Evolutionary conservation across 2,888 invertebrate genomes (phyloP), one percentile per base, ranked within the genome.

Genomic region (Drosophila peninsularis): DNA sequence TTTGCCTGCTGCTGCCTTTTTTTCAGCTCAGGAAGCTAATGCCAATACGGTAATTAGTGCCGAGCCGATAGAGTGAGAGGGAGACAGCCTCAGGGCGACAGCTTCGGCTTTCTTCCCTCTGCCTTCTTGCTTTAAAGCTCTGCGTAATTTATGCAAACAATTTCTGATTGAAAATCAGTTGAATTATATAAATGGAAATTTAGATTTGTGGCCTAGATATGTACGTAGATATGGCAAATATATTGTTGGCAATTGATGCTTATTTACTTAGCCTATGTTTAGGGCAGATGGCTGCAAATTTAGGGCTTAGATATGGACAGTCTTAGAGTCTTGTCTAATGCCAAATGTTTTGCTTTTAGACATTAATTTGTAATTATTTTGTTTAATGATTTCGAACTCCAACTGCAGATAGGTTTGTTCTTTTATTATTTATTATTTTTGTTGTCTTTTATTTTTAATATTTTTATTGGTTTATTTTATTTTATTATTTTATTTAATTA

Each of bases 41-140:
- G 56, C 62, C 66, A 71, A 54, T 53, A 21, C 39, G 61, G 32
- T 76, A 65, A 71, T 75, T 66, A 62, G 62, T 27, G 36, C 11
- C 27, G 9, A 14, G 27, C 47, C 27, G 11, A 65, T 36, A 21
- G n/a, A 27, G 30, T 19, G 6, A 17, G 27, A n/a, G 24, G 4
- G 24, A 27, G 44, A n/a, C 5, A 5, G 9, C n/a, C n/a, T n/a
- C 9, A n/a, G 24, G 2, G 7, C 14, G 24, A 9, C 9, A 24
- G 44, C 4, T 10, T 44, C 21, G 1, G 44, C 24, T 10, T n/a
- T 45, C n/a, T 45, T 45, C 10, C 0, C n/a, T 9, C 36, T 32
- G 14, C 14, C 14, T 24, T 44, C 19, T n/a, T 27, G 24, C 24
- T 11, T 34, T 42, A 24, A 37, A 17, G 32, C 6, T 19, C 24